These are phyloP conservation scores for Kryphioiulus occultus DNA, from an alignment of 2,888 invertebrate genomes.

Conservation along the genomic window DNA sequence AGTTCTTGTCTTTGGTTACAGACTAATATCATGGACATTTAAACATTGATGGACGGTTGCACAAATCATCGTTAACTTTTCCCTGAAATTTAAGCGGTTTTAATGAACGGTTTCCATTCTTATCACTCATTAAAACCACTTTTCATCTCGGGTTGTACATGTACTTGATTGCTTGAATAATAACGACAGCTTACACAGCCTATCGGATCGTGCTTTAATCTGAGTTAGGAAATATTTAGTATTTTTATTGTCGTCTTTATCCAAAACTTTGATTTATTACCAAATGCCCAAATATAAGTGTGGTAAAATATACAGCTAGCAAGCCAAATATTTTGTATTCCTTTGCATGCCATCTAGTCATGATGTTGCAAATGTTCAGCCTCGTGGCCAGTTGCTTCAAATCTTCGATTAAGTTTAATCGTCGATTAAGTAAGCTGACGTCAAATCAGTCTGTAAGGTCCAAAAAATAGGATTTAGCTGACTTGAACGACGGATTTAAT, in stretches of 20 bases:
- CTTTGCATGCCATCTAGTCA: background rate
- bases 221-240: background rate
- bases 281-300: background rate
- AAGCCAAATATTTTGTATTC: background rate
- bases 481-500: background rate
- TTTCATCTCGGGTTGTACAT: background rate
- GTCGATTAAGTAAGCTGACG: background rate
- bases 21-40: background rate
- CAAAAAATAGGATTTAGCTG: too few species aligned
- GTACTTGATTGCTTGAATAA: background rate
- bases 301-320: conserved; percentile 12
- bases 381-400: background rate
- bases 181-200: background rate
- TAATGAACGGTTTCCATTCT: background rate
- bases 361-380: background rate
- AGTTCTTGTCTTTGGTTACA: background rate
- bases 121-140: background rate
- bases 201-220: background rate
- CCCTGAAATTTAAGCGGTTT: background rate
- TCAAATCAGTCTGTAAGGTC: too few species aligned
- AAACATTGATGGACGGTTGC: background rate
- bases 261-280: background rate
- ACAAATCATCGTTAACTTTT: background rate
- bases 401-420: background rate
- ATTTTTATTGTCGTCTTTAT: background rate